Evolutionary conservation across 2,888 invertebrate species (phyloP).

Genomic region (Sarcophaga subvicina): DNA sequence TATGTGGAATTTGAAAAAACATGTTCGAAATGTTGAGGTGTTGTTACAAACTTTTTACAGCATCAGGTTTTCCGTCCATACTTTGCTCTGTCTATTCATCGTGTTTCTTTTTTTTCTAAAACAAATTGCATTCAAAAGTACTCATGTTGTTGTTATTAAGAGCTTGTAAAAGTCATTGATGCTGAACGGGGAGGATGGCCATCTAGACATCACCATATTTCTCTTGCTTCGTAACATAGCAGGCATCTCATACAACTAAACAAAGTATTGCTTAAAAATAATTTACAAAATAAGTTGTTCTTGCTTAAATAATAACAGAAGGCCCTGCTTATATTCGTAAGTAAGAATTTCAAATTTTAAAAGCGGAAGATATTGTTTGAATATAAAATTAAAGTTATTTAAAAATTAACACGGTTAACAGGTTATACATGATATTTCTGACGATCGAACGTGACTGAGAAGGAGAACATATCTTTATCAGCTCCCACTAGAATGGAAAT

Average conservation of each 20-base stretch:
- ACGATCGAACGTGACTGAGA: no score
- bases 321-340: not conserved
- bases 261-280: slow-evolving; percentile 6
- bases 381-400: no score
- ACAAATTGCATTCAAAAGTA: slow-evolving; percentile 41
- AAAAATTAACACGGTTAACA: no score
- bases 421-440: no score
- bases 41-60: not conserved
- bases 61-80: slow-evolving; percentile 32
- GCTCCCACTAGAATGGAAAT: no score
- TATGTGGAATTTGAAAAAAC: slow-evolving; percentile 49
- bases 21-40: slow-evolving; percentile 21
- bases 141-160: slow-evolving; percentile 28
- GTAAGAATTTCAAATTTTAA: no score
- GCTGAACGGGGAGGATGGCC: slow-evolving; percentile 58
- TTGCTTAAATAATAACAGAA: slow-evolving; percentile 27
- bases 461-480: no score
- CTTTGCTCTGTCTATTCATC: not conserved
- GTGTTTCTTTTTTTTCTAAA: slow-evolving; percentile 8
- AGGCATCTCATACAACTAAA: slow-evolving; percentile 16
- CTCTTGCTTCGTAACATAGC: slow-evolving; percentile 8
- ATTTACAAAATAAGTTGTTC: slow-evolving; percentile 37
- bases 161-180: slow-evolving; percentile 48
- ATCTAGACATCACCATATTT: slow-evolving; percentile 44
- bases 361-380: no score